Base-by-base conservation (phyloP, 2,797 vertebrate species). In the Ptychadena robeensis region DNA sequence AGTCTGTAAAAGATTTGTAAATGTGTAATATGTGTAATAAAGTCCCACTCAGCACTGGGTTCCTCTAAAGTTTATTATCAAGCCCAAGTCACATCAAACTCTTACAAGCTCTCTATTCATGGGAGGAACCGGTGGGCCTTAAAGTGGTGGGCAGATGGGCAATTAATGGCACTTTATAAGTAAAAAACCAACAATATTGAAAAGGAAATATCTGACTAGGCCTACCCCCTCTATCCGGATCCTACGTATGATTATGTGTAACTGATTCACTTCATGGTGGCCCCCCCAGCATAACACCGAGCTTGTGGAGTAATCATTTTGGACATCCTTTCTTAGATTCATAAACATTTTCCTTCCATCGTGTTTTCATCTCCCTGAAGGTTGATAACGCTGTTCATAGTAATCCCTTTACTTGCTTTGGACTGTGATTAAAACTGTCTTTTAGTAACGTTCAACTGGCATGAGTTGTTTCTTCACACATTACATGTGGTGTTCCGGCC, bases 381-480 rank as follows among this genome's bases (percentile, higher is more conserved):
- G 72, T 22, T 30, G 34, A 9, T 67, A 53, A 59, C 72, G 69
- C 48, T 8, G 4, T 68, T 61, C 48, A 38, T 34, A 40, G 72
- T 76, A 61, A 68, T 78, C 64, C 35, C 30, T 75, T 61, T 73
- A 44, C 59, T 53, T 31, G 31, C 25, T 74, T 74, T 82, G 38
- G 44, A 61, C 80, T 64, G 68, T 63, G 31, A 61, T 28, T 57
- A 53, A 81, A 66, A 69, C 68, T 61, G 71, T 82, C 79, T 64
- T 74, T 82, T 31, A 68, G 64, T 34, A 68, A 35, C 37, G 48
- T 37, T 77, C 81, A 64, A 64, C 66, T 70, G 34, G 81, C 30
- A 77, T 77, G 71, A 77, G 66, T 25, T 65, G 32, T 73, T 81
- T 61, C 70, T 74, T 82, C 53, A 77, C 81, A 77, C 66, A 48